phyloP scores from a whole-genome alignment of 2,113 vertebrate genomes.

The Apaloderma vittatum region DNA sequence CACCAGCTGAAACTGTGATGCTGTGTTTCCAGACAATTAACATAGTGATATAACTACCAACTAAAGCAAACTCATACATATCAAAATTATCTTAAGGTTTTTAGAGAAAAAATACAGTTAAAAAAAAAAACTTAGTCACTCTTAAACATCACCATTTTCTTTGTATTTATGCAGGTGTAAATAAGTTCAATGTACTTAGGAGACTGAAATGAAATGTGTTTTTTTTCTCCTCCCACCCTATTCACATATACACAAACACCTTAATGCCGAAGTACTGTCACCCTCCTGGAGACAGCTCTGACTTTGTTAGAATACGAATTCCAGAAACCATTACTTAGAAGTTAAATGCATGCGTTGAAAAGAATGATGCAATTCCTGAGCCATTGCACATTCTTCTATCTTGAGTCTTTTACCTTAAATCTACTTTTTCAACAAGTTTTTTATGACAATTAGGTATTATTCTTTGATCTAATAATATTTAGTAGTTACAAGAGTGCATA shows the following conservation, averaged over 20 bases:
- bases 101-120: background rate
- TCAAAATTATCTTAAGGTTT: background rate
- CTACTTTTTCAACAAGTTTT: background rate
- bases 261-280: background rate
- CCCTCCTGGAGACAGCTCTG: background rate
- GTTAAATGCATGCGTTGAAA: background rate
- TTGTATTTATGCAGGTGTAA: background rate
- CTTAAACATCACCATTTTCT: background rate
- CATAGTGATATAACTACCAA: background rate
- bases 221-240: background rate
- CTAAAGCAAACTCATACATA: background rate
- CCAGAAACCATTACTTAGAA: background rate
- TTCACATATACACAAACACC: background rate
- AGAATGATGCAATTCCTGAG: background rate
- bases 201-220: background rate
- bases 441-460: background rate
- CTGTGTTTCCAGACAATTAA: background rate
- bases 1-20: background rate
- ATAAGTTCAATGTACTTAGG: background rate
- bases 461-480: background rate
- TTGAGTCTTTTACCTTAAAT: background rate
- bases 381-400: background rate
- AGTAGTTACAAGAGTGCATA: background rate
- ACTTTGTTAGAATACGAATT: background rate
- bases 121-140: rapidly evolving